Evolutionary conservation across 2,113 vertebrate genomes (phyloP), one percentile per base, ranked within the genome.

Genomic region (Prinia subflava): DNA sequence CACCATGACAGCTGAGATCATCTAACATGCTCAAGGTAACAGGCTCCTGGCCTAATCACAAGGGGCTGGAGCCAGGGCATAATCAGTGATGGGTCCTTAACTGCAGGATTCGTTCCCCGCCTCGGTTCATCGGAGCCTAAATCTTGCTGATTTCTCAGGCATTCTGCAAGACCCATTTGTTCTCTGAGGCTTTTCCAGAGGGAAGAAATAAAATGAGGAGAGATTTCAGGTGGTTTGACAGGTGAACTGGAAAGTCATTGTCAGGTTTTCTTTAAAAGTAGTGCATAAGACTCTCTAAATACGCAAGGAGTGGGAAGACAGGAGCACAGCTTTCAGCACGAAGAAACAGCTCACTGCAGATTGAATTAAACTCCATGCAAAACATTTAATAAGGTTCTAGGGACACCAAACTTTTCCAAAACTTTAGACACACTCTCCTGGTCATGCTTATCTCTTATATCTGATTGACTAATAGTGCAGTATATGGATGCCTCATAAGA

Each of bases 71-170:
- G 83, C 71, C 80, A 78, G 80, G 77, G 60, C 71, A 80, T 90
- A 93, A 90, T 92, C 91, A 92, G 83, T 71, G 89, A 93, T 46
- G 83, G 75, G 65, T 87, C 62, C 81, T 95, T 94, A 90, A 83
- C 87, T 30, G 83, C 25, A 90, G 75, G 71, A 75, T 92, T 95
- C 85, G n/a, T 49, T 94, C 80, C n/a, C 31, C 0, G 17, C 81
- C 65, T 95, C 20, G 4, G 75, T 86, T 94, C 87, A 83, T 28
- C 0, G 41, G 60, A 89, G 83, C 69, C 57, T 83, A 79, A 95
- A 94, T 83, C 69, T 93, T 78, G 62, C 89, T 91, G 92, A 95
- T 90, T 87, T 96, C 91, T 92, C 81, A 94, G 55, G 71, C 79
- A 52, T 90, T 49, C 31, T 2, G 7, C 68, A 84, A 85, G 90